A percentile compares a stretch with the other conserved stretches of the same genome.
phyloP scores from a whole-genome alignment of 2,113 vertebrate genomes.

The Corythornis cristatus region DNA sequence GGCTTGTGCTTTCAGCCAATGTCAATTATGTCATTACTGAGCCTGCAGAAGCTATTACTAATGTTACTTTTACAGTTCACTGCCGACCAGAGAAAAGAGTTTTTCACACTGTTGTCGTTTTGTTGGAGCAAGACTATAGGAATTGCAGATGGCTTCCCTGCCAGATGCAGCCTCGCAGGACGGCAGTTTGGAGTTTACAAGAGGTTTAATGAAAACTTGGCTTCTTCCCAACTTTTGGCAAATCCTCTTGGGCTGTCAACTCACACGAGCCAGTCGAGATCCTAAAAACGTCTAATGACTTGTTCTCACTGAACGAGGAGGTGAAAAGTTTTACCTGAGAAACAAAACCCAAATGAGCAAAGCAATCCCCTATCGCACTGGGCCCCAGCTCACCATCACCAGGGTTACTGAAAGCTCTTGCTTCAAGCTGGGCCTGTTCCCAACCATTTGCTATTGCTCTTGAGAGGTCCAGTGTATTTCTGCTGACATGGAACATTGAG shows the following conservation, averaged over 20 bases:
- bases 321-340: conserved; percentile 66
- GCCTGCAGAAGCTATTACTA: conserved; percentile 83
- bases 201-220: conserved; percentile 83
- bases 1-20: conserved; percentile 70
- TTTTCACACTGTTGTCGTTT: conserved; percentile 83
- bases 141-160: conserved; percentile 80
- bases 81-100: conserved; percentile 78
- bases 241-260: conserved; percentile 70
- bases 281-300: conserved; percentile 40
- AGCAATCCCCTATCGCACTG: background rate
- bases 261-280: conserved; percentile 38
- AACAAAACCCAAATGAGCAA: conserved; percentile 49
- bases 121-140: conserved; percentile 78
- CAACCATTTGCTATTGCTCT: background rate
- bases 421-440: background rate
- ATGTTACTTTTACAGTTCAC: conserved; percentile 82
- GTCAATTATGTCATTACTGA: conserved; percentile 80
- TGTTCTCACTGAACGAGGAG: conserved; percentile 22
- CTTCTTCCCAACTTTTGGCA: conserved; percentile 66
- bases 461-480: background rate
- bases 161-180: conserved; percentile 79
- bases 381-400: conserved; percentile 3
- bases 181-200: conserved; percentile 77
- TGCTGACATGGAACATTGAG: background rate
- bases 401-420: conserved; percentile 35